A percentile compares a stretch with the other conserved stretches of the same genome.
Evolutionary conservation across 2,113 vertebrate species (phyloP).

Genomic region (Myiozetetes cayanensis): DNA sequence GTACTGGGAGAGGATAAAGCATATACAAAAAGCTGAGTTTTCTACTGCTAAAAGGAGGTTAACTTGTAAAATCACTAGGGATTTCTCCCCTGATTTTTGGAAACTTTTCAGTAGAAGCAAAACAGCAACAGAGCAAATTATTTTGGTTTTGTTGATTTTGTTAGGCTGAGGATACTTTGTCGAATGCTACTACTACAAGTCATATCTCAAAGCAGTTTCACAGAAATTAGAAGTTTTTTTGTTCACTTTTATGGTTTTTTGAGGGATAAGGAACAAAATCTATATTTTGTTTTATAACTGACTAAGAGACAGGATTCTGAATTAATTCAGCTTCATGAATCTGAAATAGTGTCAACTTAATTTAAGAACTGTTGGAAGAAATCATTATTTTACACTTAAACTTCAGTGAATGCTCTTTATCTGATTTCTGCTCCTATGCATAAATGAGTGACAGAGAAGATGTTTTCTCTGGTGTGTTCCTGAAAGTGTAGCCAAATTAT

Average conservation of each 20-base stretch:
- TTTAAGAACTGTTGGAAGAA: slow-evolving; percentile 8
- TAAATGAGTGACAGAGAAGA: not conserved
- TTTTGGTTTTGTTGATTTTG: not conserved
- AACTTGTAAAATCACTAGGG: not conserved
- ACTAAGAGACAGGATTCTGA: slow-evolving; percentile 16
- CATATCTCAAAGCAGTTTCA: slow-evolving; percentile 46
- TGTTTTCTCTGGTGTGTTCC: not conserved
- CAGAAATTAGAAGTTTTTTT: not conserved
- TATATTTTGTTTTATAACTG: slow-evolving; percentile 33
- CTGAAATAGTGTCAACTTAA: slow-evolving; percentile 37
- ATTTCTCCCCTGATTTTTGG: not conserved
- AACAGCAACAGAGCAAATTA: not conserved
- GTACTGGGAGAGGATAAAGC: not conserved
- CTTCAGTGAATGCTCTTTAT: not conserved
- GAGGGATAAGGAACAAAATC: not conserved
- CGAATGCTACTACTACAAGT: slow-evolving; percentile 32
- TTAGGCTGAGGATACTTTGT: not conserved
- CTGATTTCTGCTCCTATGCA: not conserved
- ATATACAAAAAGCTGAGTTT: not conserved
- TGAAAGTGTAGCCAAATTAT: not conserved
- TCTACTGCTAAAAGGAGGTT: not conserved
- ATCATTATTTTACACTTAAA: not conserved
- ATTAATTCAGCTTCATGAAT: slow-evolving; percentile 51
- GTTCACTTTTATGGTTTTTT: not conserved
- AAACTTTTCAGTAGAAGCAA: not conserved